phyloP scores from a whole-genome alignment of 2,113 vertebrate genomes.

The Hippocampus guttulatus region DNA sequence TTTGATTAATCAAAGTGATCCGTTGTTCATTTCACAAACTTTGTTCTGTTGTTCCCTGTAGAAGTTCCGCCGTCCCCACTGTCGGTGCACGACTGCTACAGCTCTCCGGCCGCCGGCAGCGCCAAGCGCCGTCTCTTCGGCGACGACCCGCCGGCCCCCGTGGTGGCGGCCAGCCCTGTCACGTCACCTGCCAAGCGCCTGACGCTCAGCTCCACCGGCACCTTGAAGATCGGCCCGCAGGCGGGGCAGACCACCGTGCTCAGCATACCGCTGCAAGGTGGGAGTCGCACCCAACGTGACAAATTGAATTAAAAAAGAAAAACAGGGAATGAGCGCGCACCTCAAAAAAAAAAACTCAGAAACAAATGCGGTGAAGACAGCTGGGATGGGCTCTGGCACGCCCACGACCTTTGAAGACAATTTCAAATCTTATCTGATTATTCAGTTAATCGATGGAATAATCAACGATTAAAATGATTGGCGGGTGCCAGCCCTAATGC shows the following conservation, averaged over 20 bases:
- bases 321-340: too few relatives aligned
- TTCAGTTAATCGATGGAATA: too few relatives aligned
- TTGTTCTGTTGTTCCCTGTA: slow-evolving; percentile 48
- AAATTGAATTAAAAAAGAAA: too few relatives aligned
- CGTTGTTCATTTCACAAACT: not conserved
- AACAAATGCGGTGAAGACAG: too few relatives aligned
- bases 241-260: slow-evolving; percentile 63
- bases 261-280: slow-evolving; percentile 83
- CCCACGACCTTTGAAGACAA: too few relatives aligned
- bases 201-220: slow-evolving; percentile 40
- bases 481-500: too few relatives aligned
- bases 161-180: slow-evolving; percentile 60
- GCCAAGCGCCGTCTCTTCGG: slow-evolving; percentile 93
- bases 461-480: too few relatives aligned
- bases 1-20: not conserved
- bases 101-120: slow-evolving; percentile 89
- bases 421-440: too few relatives aligned
- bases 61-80: slow-evolving; percentile 80
- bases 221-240: slow-evolving; percentile 51
- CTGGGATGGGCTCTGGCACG: too few relatives aligned
- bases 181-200: slow-evolving; percentile 72
- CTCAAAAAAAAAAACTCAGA: too few relatives aligned
- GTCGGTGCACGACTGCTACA: slow-evolving; percentile 90
- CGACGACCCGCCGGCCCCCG: slow-evolving; percentile 74
- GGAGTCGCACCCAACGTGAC: not conserved